Evolutionary conservation across 2,888 invertebrate species (phyloP).

Genomic region (Lithodes maja): DNA sequence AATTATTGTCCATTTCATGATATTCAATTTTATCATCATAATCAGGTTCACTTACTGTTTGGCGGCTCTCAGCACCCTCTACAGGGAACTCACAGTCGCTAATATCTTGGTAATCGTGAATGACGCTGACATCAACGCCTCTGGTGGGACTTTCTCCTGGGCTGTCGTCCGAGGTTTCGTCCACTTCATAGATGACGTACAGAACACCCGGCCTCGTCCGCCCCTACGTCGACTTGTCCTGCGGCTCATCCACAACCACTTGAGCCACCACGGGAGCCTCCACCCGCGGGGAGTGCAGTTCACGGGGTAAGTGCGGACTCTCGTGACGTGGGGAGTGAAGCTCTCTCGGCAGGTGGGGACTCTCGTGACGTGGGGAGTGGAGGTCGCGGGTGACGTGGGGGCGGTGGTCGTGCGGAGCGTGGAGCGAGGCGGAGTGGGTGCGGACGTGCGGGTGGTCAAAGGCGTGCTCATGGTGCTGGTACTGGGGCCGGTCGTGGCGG

Average conservation of each 20-base stretch:
- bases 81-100: neutral
- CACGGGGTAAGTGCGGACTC: constrained; percentile 50
- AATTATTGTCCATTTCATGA: neutral
- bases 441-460: constrained; percentile 64
- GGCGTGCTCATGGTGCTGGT: constrained; percentile 58
- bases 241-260: constrained; percentile 53
- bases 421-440: constrained; percentile 60
- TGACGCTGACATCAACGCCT: neutral
- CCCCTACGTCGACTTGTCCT: constrained; percentile 50
- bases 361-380: constrained; percentile 60
- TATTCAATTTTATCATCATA: neutral
- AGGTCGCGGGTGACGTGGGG: constrained; percentile 55
- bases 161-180: constrained; percentile 23
- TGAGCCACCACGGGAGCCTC: constrained; percentile 47
- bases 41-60: neutral
- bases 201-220: constrained; percentile 43
- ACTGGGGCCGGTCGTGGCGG: constrained; percentile 62
- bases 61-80: neutral
- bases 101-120: neutral
- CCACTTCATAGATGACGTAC: constrained; percentile 53
- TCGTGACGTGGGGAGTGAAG: constrained; percentile 58
- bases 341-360: constrained; percentile 58
- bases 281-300: constrained; percentile 54
- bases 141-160: neutral
- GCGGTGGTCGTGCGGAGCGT: constrained; percentile 63